These are phyloP conservation scores for Drosophila paulistorum DNA, from an alignment of 1,140 invertebrate genomes.

Conservation along the genomic window DNA sequence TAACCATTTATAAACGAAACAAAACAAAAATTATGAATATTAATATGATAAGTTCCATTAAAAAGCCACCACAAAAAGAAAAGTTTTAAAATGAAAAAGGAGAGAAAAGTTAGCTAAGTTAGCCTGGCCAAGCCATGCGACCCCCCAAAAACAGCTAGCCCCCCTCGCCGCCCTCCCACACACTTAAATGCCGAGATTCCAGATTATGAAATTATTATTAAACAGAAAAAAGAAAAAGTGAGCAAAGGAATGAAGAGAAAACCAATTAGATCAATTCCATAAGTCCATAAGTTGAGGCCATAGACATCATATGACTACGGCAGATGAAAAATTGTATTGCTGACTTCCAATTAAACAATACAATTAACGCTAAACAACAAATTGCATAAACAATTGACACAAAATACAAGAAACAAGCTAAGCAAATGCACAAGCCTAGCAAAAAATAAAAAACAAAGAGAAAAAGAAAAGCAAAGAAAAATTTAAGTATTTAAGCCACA, in stretches of 20 bases:
- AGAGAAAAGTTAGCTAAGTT: constrained; percentile 43
- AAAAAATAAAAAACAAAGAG: constrained; percentile 23
- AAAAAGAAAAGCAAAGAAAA: constrained; percentile 32
- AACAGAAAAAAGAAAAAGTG: constrained; percentile 25
- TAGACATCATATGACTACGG: constrained; percentile 59
- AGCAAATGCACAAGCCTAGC: constrained; percentile 56
- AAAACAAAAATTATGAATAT: constrained; percentile 52
- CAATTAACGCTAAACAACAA: constrained; percentile 22
- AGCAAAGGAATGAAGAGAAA: constrained; percentile 38
- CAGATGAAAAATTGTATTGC: constrained; percentile 20
- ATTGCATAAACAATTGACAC: constrained; percentile 37
- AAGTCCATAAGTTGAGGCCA: constrained; percentile 76
- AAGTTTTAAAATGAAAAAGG: constrained; percentile 40
- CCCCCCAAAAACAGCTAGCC: constrained; percentile 20
- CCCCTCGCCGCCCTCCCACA: background rate
- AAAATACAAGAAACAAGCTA: constrained; percentile 23
- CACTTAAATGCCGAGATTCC: constrained; percentile 17
- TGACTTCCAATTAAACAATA: constrained; percentile 5
- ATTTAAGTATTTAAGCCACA: constrained; percentile 72
- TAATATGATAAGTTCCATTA: constrained; percentile 44
- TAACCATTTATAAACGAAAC: constrained; percentile 28
- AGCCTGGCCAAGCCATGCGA: constrained; percentile 48
- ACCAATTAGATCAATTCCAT: constrained; percentile 79
- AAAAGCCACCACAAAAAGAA: constrained; percentile 55
- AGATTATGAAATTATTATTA: constrained; percentile 33